These are phyloP conservation scores for Oasisia sp. DNA, from an alignment of 2,888 invertebrate species.

Conservation along the genomic window DNA sequence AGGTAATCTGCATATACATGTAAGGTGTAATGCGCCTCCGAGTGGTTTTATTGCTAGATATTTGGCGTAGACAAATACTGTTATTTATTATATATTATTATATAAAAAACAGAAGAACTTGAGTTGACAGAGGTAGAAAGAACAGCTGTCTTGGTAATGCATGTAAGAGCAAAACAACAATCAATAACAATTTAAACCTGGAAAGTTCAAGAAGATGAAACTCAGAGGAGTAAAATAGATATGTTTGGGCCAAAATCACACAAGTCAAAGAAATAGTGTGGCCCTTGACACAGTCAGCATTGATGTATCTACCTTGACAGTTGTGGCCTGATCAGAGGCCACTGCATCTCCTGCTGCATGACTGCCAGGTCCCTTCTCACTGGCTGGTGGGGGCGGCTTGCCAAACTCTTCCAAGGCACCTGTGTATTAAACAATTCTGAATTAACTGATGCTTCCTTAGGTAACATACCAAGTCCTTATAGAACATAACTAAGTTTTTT, in stretches of 20 bases:
- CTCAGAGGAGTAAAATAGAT: not conserved
- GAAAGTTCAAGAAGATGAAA: not conserved
- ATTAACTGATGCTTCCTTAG: not conserved
- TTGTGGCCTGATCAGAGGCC: not conserved
- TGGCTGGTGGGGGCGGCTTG: conserved; percentile 45
- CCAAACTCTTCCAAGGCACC: conserved; percentile 64
- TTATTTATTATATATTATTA: too few species aligned
- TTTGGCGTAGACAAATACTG: too few species aligned
- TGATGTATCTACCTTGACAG: not conserved
- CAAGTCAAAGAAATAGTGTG: not conserved
- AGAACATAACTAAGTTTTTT: too few species aligned
- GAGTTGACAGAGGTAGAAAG: too few species aligned
- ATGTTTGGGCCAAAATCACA: not conserved
- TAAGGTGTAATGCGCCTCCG: too few species aligned
- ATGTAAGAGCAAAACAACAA: too few species aligned
- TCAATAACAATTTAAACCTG: too few species aligned
- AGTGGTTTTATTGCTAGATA: too few species aligned
- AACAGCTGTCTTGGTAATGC: too few species aligned
- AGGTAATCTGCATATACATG: too few species aligned
- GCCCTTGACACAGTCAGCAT: not conserved
- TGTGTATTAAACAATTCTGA: conserved; percentile 40
- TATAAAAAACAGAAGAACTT: too few species aligned
- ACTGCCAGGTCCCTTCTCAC: not conserved
- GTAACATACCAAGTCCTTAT: too few species aligned
- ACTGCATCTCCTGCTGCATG: not conserved